phyloP scores from a whole-genome alignment of 2,797 vertebrate genomes.

The Sternotherus odoratus region DNA sequence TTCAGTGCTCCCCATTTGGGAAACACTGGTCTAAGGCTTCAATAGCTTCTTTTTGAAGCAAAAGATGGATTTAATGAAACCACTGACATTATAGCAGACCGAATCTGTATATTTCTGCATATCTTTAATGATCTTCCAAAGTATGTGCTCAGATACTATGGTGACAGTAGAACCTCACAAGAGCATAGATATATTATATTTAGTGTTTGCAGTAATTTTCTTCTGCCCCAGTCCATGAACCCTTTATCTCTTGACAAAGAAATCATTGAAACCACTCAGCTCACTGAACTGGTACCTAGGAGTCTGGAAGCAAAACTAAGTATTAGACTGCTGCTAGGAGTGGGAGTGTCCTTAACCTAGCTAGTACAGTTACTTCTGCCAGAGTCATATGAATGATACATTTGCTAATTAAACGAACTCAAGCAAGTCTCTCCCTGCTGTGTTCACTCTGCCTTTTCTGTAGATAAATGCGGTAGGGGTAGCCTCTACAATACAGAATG shows the following conservation, averaged over 20 bases:
- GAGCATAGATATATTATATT: neutral
- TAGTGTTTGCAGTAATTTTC: neutral
- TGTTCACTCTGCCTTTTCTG: neutral
- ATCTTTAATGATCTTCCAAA: neutral
- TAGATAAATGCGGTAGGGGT: neutral
- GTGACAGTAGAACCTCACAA: neutral
- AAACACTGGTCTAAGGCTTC: neutral
- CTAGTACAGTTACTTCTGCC: neutral
- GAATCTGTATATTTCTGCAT: neutral
- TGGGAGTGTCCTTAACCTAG: neutral
- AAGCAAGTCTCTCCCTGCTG: neutral
- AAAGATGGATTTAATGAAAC: neutral
- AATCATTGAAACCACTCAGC: neutral
- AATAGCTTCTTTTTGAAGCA: neutral
- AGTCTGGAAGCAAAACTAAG: neutral
- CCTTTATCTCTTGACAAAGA: neutral
- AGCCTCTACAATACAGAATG: neutral
- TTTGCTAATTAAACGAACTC: conserved; percentile 50
- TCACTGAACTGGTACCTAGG: conserved; percentile 26
- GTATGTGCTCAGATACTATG: neutral
- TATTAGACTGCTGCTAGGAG: neutral
- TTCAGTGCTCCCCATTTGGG: neutral
- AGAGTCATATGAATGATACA: neutral
- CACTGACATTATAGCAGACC: neutral
- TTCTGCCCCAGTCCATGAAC: neutral